A percentile compares a stretch with the other conserved stretches of the same genome.
Evolutionary conservation across 2,797 vertebrate genomes (phyloP).

Genomic region (Pelochelys cantorii): DNA sequence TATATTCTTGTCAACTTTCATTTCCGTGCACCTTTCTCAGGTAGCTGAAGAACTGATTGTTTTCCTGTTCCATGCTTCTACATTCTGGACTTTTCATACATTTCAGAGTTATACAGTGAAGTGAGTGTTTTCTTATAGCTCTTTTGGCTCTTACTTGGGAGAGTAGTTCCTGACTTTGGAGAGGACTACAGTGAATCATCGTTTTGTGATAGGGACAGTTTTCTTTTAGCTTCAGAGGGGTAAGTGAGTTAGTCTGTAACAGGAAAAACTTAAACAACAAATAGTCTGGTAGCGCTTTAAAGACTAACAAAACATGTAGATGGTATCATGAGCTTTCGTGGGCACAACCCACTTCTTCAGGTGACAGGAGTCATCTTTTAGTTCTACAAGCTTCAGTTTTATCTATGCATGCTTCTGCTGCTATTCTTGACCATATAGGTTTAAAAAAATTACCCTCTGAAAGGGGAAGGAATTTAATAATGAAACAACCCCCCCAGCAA

Average conservation of each 20-base stretch:
- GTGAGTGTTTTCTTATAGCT: not conserved
- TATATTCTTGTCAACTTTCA: not conserved
- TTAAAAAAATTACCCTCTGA: not conserved
- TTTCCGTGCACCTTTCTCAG: not conserved
- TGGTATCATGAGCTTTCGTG: too few species aligned
- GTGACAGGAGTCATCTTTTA: too few species aligned
- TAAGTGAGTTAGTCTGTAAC: too few species aligned
- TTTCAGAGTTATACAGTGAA: not conserved
- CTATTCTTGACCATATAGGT: not conserved
- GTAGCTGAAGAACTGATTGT: not conserved
- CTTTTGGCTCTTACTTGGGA: not conserved
- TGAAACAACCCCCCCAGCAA: not conserved
- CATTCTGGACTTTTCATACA: not conserved
- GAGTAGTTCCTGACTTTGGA: not conserved
- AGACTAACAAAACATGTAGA: too few species aligned
- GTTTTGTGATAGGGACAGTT: not conserved
- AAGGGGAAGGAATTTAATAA: slow-evolving; percentile 1
- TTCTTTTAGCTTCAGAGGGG: too few species aligned
- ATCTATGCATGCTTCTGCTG: not conserved
- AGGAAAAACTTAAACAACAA: too few species aligned
- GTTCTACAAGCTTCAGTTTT: not conserved
- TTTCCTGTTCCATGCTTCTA: not conserved
- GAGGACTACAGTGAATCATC: not conserved
- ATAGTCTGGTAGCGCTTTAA: too few species aligned
- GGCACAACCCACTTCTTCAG: too few species aligned